These are phyloP conservation scores for Nematostella vectensis DNA, from an alignment of 92 coral and sea anemone genomes.

Conservation along the genomic window DNA sequence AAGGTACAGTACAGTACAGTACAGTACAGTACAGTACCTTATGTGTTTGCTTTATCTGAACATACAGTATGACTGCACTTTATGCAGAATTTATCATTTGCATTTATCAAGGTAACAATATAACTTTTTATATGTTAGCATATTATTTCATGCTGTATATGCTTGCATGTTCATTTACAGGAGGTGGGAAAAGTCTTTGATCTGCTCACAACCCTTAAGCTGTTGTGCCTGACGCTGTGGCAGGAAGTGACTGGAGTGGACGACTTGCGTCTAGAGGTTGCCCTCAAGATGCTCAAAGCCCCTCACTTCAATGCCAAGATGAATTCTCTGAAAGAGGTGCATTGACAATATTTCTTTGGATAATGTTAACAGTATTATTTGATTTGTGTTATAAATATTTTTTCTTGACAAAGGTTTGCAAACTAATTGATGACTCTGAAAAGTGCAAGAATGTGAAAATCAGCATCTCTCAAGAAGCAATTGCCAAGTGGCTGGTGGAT, in stretches of 20 bases:
- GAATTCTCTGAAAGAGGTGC: conserved; percentile 83
- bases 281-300: conserved; percentile 76
- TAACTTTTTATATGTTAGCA: no score
- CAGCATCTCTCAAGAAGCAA: conserved; percentile 67
- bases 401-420: conserved; percentile 46
- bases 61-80: no score
- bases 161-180: conserved; percentile 6
- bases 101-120: no score
- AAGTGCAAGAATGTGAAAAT: conserved; percentile 55
- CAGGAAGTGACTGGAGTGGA: conserved; percentile 70
- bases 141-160: no score
- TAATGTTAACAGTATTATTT: background rate
- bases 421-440: conserved; percentile 78
- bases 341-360: background rate
- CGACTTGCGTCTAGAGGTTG: conserved; percentile 78
- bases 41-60: no score
- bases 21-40: no score
- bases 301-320: conserved; percentile 91
- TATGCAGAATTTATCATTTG: no score
- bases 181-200: conserved; percentile 88
- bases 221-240: conserved; percentile 73
- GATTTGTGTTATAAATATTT: background rate
- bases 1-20: no score
- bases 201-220: conserved; percentile 67
- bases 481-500: conserved; percentile 72